Percentiles rank a stretch among this genome's conserved stretches.
phyloP scores from a whole-genome alignment of 2,113 vertebrate genomes.

The Plestiodon gilberti region DNA sequence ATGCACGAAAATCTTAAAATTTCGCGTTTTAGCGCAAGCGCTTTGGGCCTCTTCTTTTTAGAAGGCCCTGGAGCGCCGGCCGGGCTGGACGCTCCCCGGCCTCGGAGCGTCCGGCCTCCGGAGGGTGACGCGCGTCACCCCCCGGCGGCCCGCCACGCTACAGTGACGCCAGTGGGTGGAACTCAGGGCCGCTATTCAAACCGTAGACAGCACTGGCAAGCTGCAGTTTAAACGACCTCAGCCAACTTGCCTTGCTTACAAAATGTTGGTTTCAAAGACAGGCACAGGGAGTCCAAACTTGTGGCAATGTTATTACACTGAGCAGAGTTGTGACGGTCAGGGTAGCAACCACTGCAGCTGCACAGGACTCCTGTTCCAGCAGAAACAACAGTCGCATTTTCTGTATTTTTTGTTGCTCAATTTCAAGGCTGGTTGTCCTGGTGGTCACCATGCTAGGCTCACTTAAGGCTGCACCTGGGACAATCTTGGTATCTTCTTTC shows the following conservation, averaged over 20 bases:
- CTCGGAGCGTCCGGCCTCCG: no score
- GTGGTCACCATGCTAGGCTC: no score
- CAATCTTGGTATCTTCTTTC: not conserved
- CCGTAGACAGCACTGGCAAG: not conserved
- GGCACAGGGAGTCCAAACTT: not conserved
- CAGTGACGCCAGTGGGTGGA: no score
- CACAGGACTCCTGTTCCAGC: not conserved
- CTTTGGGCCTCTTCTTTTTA: no score
- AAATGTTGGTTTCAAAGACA: not conserved
- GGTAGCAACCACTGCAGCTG: not conserved
- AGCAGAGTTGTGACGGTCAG: not conserved
- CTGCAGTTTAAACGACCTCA: not conserved
- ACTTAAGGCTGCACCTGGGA: not conserved
- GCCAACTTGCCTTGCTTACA: not conserved
- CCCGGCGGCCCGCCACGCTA: no score
- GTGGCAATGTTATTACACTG: not conserved
- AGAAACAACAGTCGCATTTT: not conserved
- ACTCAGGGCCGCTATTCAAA: not conserved
- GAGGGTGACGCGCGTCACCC: no score
- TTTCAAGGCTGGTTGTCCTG: not conserved
- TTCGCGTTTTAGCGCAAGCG: no score
- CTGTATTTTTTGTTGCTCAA: not conserved
- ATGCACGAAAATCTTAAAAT: no score
- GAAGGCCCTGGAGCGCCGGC: no score
- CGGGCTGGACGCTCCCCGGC: no score